Conservation (phyloP, 2,113 vertebrate genomes). For the Scartelaos histophorus region DNA sequence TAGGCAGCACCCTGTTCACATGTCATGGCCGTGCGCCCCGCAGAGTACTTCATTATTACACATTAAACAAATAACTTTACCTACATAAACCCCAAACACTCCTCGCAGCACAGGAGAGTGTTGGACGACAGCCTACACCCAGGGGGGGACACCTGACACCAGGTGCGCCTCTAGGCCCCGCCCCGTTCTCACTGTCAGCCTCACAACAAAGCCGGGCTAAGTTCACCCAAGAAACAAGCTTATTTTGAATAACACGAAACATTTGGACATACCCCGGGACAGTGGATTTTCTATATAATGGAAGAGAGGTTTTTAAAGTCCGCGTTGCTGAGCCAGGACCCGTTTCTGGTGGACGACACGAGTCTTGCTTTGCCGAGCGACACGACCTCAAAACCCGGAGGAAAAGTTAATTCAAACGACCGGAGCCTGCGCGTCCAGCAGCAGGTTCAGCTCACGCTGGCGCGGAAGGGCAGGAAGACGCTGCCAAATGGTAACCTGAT, state of each 20-base stretch:
- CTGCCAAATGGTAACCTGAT: conserved; percentile 54
- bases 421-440: conserved; percentile 59
- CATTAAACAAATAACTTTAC: background rate
- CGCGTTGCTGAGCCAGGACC: conserved; percentile 23
- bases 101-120: background rate
- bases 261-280: background rate
- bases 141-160: conserved; percentile 50
- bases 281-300: conserved; percentile 9
- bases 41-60: background rate
- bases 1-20: no score
- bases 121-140: background rate
- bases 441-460: conserved; percentile 74
- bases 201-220: conserved; percentile 27
- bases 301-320: conserved; percentile 59
- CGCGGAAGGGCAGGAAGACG: conserved; percentile 47
- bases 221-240: background rate
- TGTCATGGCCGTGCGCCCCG: background rate
- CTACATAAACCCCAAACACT: background rate
- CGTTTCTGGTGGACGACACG: conserved; percentile 44
- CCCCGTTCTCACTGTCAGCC: conserved; percentile 16
- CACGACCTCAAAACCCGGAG: background rate
- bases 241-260: background rate
- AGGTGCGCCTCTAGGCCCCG: conserved; percentile 47
- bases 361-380: conserved; percentile 69
- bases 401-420: background rate